Conservation (phyloP, 2,113 vertebrate species). For the Aleadryas rufinucha region DNA sequence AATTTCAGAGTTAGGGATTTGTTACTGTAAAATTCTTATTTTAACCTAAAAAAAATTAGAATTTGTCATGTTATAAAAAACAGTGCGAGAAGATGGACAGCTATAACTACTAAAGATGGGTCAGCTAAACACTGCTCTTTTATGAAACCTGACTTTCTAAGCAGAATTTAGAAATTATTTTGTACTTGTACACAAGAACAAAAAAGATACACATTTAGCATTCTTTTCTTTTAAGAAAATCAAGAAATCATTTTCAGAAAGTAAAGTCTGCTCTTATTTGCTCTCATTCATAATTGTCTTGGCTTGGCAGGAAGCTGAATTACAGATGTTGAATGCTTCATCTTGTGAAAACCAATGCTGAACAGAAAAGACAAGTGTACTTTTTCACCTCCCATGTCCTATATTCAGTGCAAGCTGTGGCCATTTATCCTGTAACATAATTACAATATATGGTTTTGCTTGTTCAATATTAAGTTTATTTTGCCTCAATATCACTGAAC, state of each 20-base stretch:
- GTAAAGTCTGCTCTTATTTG: background rate
- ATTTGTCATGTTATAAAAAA: background rate
- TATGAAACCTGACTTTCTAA: background rate
- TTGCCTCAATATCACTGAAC: background rate
- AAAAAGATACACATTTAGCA: background rate
- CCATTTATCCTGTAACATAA: background rate
- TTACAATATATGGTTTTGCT: background rate
- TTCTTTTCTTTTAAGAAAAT: background rate
- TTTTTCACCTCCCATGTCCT: background rate
- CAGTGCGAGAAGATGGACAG: rapidly evolving
- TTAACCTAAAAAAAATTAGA: background rate
- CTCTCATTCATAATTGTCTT: background rate
- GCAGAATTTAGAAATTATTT: background rate
- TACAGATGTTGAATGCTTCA: background rate
- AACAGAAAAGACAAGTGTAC: background rate
- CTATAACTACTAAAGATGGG: background rate
- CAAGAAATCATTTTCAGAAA: background rate
- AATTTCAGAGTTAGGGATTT: background rate
- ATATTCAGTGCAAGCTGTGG: background rate
- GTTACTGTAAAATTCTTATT: background rate
- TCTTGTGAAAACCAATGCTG: background rate
- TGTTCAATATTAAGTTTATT: background rate
- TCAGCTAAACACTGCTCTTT: background rate
- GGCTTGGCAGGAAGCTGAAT: background rate
- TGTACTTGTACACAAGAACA: background rate